phyloP scores from a whole-genome alignment of 2,888 invertebrate species.

The Omphaloscelis lunosa region DNA sequence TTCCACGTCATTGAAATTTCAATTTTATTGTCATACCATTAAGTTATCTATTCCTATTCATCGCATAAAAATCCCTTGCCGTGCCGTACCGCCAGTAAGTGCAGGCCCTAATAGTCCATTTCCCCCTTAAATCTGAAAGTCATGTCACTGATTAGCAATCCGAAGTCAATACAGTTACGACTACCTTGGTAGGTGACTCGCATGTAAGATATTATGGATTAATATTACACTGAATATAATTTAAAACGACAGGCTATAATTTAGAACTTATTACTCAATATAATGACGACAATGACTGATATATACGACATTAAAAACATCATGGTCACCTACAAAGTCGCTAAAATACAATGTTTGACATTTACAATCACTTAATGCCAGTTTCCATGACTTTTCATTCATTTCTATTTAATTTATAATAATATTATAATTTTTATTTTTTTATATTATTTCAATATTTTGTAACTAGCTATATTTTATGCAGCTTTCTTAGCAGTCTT shows the following conservation, averaged over 20 bases:
- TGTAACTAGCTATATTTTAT: not conserved
- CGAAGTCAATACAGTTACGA: not conserved
- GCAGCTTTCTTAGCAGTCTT: not conserved
- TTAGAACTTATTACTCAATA: slow-evolving; percentile 15
- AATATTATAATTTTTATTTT: not conserved
- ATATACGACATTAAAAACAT: slow-evolving; percentile 13
- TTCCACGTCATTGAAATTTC: too few relatives aligned
- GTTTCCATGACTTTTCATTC: slow-evolving; percentile 29
- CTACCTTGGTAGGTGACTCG: slow-evolving; percentile 7
- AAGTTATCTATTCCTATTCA: too few relatives aligned
- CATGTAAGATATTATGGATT: slow-evolving; percentile 16
- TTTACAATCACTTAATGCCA: slow-evolving; percentile 18
- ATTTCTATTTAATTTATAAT: too few relatives aligned
- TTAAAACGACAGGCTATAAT: slow-evolving; percentile 26
- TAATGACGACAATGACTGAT: slow-evolving; percentile 16
- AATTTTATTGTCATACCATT: too few relatives aligned
- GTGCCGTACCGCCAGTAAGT: too few relatives aligned
- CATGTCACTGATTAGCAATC: not conserved
- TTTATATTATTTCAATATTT: not conserved
- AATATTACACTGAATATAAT: slow-evolving; percentile 1
- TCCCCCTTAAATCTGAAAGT: not conserved
- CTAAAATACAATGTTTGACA: slow-evolving; percentile 9
- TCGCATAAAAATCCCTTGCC: too few relatives aligned
- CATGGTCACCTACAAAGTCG: slow-evolving; percentile 18
- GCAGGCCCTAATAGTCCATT: not conserved